These are phyloP conservation scores for Leucophenga varia DNA, from an alignment of 1,140 invertebrate genomes.

Conservation along the genomic window DNA sequence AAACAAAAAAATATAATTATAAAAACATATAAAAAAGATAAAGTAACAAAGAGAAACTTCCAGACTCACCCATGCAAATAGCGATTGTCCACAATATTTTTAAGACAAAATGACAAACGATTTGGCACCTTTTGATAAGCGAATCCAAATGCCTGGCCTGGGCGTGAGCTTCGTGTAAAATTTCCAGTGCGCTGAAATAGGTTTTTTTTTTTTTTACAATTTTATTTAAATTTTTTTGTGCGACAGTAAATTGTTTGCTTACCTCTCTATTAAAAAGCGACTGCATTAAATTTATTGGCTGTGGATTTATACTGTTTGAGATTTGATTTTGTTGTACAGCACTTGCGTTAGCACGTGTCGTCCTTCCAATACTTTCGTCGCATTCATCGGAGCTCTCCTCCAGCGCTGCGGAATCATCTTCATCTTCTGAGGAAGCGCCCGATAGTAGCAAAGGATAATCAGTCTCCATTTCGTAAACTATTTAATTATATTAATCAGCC, in stretches of 20 bases:
- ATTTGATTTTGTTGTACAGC: no score
- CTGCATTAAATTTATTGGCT: conserved; percentile 34
- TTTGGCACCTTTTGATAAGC: conserved; percentile 64
- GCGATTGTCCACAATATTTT: conserved; percentile 60
- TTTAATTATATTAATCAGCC: no score
- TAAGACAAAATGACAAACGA: conserved; percentile 63
- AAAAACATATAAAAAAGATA: not conserved
- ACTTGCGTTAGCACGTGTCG: conserved; percentile 7
- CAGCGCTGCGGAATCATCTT: conserved; percentile 33
- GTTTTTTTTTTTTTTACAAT: no score
- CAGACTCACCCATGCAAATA: conserved; percentile 49
- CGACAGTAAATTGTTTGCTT: not conserved
- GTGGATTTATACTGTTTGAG: not conserved
- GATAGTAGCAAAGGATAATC: conserved; percentile 27
- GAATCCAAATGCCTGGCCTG: conserved; percentile 37
- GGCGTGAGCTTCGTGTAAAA: conserved; percentile 32
- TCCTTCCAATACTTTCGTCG: conserved; percentile 16
- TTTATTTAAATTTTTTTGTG: not conserved
- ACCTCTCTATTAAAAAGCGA: conserved; percentile 48
- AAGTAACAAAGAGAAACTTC: no score
- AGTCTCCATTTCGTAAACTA: conserved; percentile 43
- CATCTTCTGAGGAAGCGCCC: conserved; percentile 45
- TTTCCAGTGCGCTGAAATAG: conserved; percentile 26
- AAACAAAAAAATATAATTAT: not conserved
- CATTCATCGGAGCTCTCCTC: conserved; percentile 43